phyloP scores from a whole-genome alignment of 2,888 invertebrate species.

The Eulithis testata region DNA sequence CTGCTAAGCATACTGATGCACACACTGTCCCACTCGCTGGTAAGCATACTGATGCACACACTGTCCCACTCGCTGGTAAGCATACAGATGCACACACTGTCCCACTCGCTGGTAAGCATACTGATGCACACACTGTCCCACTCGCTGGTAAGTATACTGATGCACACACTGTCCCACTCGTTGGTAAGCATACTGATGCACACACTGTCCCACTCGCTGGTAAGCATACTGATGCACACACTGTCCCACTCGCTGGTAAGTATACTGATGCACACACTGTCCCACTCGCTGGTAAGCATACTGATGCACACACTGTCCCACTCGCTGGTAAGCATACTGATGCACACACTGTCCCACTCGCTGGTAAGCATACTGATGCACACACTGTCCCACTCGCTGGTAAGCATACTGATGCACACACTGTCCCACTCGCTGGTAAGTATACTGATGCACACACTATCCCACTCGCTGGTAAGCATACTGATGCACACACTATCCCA shows the following conservation, averaged over 20 bases:
- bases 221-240: constrained; percentile 92
- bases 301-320: constrained; percentile 96
- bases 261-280: constrained; percentile 95
- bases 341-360: constrained; percentile 95
- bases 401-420: constrained; percentile 92
- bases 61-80: constrained; percentile 95
- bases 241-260: constrained; percentile 95
- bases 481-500: constrained; percentile 96
- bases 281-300: constrained; percentile 94
- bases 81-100: constrained; percentile 96
- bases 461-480: constrained; percentile 94
- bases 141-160: constrained; percentile 95
- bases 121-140: constrained; percentile 96
- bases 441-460: constrained; percentile 95
- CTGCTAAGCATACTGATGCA: constrained; percentile 92
- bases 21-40: constrained; percentile 97
- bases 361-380: constrained; percentile 92
- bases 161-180: constrained; percentile 95
- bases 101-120: constrained; percentile 94
- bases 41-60: constrained; percentile 92
- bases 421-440: constrained; percentile 95
- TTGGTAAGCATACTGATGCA: constrained; percentile 92
- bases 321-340: constrained; percentile 95
- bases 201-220: constrained; percentile 97
- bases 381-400: constrained; percentile 97